Conservation (phyloP, 37 sponge, comb jelly and placozoan genomes). For the Aplysina aerophoba region DNA sequence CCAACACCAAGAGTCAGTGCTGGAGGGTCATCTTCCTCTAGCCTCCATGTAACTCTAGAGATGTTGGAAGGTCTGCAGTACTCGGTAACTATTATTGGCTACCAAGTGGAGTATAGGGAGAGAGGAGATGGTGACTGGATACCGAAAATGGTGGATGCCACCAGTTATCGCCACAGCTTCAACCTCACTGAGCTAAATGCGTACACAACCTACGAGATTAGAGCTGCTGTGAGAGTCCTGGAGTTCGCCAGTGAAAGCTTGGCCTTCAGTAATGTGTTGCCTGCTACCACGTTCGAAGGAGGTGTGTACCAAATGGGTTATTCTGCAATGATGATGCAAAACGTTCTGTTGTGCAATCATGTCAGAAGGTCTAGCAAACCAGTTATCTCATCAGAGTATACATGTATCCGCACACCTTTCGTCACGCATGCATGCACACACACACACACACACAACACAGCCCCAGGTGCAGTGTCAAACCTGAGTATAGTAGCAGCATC, state of each 20-base stretch:
- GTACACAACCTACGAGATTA: slow-evolving; percentile 14
- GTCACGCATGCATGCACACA: too few species aligned
- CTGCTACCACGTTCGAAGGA: too few species aligned
- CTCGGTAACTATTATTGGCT: slow-evolving; percentile 5
- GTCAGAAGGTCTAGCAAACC: too few species aligned
- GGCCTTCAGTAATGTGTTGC: too few species aligned
- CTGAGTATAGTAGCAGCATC: not conserved
- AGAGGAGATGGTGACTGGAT: too few species aligned
- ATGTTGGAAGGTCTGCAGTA: slow-evolving; percentile 11
- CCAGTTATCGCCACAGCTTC: not conserved
- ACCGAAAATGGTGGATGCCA: not conserved
- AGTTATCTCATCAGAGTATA: too few species aligned
- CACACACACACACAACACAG: too few species aligned
- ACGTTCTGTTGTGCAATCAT: too few species aligned
- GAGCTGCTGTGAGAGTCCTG: not conserved
- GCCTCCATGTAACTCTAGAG: not conserved
- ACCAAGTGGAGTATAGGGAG: slow-evolving; percentile 8
- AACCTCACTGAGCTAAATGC: not conserved
- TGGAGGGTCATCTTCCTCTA: not conserved
- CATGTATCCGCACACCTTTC: too few species aligned
- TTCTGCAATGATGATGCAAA: too few species aligned
- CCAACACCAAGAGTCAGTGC: not conserved
- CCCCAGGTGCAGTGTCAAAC: slow-evolving; percentile 1
- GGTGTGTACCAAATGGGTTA: too few species aligned
- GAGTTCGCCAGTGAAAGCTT: not conserved